Percentiles rank a stretch among this genome's conserved stretches.
phyloP scores from a whole-genome alignment of 2,888 invertebrate genomes.

The Mechanitis messenoides region DNA sequence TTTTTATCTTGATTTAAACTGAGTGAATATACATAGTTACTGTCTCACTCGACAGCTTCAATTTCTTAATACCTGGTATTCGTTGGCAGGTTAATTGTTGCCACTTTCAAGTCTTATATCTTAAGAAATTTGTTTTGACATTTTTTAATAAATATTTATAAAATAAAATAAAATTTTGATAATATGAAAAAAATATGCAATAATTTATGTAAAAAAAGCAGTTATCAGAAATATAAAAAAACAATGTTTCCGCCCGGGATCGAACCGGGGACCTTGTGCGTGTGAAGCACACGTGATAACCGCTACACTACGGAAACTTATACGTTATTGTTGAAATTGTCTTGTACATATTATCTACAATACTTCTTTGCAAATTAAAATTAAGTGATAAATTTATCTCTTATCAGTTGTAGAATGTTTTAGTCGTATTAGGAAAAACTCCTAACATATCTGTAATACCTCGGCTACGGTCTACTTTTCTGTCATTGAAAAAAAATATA shows the following conservation, averaged over 20 bases:
- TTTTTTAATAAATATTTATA: too few species aligned
- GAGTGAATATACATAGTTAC: slow-evolving; percentile 5
- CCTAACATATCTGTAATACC: too few species aligned
- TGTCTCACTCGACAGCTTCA: slow-evolving; percentile 3
- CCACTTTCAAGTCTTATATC: not conserved
- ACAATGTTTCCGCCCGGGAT: slow-evolving; percentile 81
- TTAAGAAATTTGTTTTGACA: not conserved
- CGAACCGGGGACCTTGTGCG: slow-evolving; percentile 85
- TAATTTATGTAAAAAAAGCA: not conserved
- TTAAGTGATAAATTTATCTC: not conserved
- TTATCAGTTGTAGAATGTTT: not conserved
- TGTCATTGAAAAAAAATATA: too few species aligned
- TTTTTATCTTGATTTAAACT: slow-evolving; percentile 4
- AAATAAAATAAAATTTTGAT: too few species aligned
- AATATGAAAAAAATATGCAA: not conserved
- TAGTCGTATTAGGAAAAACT: too few species aligned
- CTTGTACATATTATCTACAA: not conserved
- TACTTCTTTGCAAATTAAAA: not conserved
- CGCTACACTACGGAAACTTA: slow-evolving; percentile 84
- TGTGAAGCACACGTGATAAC: slow-evolving; percentile 89
- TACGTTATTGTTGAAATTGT: not conserved
- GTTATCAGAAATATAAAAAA: slow-evolving; percentile 8
- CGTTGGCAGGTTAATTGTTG: slow-evolving; percentile 6
- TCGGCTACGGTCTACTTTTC: too few species aligned
- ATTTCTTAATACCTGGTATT: slow-evolving; percentile 7